Evolutionary conservation across 2,888 invertebrate genomes (phyloP), one percentile per base, ranked within the genome.

Genomic region (Thecophora atra): DNA sequence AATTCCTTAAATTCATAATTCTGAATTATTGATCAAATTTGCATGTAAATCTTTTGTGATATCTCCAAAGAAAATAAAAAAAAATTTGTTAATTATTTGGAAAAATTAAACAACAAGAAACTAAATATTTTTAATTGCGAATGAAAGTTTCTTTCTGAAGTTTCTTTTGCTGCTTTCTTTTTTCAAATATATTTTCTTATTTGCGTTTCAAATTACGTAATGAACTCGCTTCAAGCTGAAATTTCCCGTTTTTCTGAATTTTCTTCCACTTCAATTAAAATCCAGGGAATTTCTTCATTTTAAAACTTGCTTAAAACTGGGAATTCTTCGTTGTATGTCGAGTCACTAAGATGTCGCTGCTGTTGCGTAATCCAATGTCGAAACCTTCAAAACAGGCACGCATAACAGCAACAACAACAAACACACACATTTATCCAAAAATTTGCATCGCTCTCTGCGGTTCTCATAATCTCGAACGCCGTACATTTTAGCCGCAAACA

Each of bases 281-380:
- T 26, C 28, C 8, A 44, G n/a, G 47, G 30, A 51, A 17, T 52
- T 66, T 30, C 21, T 37, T 11, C 24, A 26, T 5, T 51, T 60
- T 2, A 65, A 65, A 47, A 47, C 37, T 24, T 51, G 26, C 65
- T 19, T 44, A 47, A 26, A 51, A 26, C 28, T 26, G 28, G 65
- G 65, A 65, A 17, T 17, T 26, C 26, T 47, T 65, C 47, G n/a
- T n/a, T 65, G 28, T 11, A 13, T 3, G 54, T 15, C 37, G 24
- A 21, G 42, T 21, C 58, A 11, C 52, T 51, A 24, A 70, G 70
- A 62, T 47, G 62, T 15, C 62, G 52, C 62, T 42, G n/a, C 15
- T 70, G 37, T 52, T 68, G 37, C 51, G 52, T 24, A 70, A 70
- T 44, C 70, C 63, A 21, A 62, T 70, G 51, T 52, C 70, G 63